Conservation (phyloP, 2,888 invertebrate species). For the Aphelenchoides bicaudatus region DNA sequence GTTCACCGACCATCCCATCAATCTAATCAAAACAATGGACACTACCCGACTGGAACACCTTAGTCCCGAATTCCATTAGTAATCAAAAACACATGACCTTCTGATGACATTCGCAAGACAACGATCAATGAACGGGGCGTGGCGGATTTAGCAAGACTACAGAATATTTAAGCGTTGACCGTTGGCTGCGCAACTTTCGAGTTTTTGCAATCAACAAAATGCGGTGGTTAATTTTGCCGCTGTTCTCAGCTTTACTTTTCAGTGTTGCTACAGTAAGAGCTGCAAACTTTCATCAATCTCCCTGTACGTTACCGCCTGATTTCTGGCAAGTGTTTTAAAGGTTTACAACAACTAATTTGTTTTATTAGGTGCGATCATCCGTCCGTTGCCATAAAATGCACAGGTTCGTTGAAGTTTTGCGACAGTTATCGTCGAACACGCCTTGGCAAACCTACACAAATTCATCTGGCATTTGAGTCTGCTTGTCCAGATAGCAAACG, state of each 20-base stretch:
- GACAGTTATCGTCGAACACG: slow-evolving; percentile 27
- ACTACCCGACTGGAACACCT: too few species aligned
- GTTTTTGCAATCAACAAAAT: not conserved
- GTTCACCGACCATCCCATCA: too few species aligned
- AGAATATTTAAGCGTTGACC: not conserved
- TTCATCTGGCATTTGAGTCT: slow-evolving; percentile 34
- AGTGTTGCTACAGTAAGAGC: not conserved
- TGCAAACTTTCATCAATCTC: not conserved
- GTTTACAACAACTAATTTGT: not conserved
- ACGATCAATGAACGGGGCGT: too few species aligned
- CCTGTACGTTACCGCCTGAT: not conserved
- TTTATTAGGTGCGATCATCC: slow-evolving; percentile 39
- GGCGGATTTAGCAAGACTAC: not conserved
- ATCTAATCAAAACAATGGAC: too few species aligned
- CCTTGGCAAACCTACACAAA: slow-evolving; percentile 13
- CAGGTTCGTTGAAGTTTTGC: slow-evolving; percentile 31
- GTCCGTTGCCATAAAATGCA: slow-evolving; percentile 30
- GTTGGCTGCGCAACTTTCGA: not conserved
- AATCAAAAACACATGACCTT: too few species aligned
- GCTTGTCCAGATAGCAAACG: slow-evolving; percentile 40
- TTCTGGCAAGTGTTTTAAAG: too few species aligned
- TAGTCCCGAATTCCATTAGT: too few species aligned
- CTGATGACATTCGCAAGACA: too few species aligned
- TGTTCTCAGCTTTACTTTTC: not conserved
- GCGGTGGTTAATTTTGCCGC: not conserved